Evolutionary conservation across 2,888 invertebrate genomes (phyloP).

Genomic region (Parnassius apollo): DNA sequence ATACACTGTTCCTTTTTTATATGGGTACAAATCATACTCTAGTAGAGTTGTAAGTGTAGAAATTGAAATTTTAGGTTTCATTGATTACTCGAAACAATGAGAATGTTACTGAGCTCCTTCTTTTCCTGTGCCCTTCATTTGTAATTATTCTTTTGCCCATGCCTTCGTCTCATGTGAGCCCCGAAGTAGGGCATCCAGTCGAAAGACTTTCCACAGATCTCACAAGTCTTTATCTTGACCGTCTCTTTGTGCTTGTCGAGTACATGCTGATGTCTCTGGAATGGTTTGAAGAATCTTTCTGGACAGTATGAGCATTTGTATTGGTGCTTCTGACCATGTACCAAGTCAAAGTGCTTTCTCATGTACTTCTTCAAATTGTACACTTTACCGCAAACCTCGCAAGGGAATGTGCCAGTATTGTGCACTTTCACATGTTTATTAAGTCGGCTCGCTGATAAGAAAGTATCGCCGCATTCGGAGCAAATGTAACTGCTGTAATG

Average conservation of each 20-base stretch:
- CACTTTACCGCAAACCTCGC: constrained; percentile 65
- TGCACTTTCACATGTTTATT: constrained; percentile 66
- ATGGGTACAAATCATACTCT: constrained; percentile 1
- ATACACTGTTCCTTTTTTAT: too few species aligned
- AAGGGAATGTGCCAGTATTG: constrained; percentile 58
- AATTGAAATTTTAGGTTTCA: too few species aligned
- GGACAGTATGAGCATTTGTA: constrained; percentile 52
- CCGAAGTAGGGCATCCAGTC: constrained; percentile 64
- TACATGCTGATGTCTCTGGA: constrained; percentile 47
- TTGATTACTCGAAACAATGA: too few species aligned
- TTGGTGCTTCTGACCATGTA: constrained; percentile 41
- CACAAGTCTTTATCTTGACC: constrained; percentile 47
- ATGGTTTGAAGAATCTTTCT: constrained; percentile 41
- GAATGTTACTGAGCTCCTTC: too few species aligned
- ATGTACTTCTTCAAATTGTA: constrained; percentile 57
- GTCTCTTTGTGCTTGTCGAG: constrained; percentile 45
- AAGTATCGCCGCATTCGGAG: constrained; percentile 61
- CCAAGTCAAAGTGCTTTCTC: constrained; percentile 46
- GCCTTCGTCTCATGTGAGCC: constrained; percentile 58
- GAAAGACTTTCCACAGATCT: constrained; percentile 60
- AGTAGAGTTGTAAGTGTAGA: constrained; percentile 33
- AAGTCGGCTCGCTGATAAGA: constrained; percentile 41
- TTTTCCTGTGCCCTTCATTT: constrained; percentile 29
- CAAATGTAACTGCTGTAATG: constrained; percentile 68
- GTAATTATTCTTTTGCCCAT: constrained; percentile 51